phyloP scores from a whole-genome alignment of 2,888 invertebrate species.

The Hyles lineata region DNA sequence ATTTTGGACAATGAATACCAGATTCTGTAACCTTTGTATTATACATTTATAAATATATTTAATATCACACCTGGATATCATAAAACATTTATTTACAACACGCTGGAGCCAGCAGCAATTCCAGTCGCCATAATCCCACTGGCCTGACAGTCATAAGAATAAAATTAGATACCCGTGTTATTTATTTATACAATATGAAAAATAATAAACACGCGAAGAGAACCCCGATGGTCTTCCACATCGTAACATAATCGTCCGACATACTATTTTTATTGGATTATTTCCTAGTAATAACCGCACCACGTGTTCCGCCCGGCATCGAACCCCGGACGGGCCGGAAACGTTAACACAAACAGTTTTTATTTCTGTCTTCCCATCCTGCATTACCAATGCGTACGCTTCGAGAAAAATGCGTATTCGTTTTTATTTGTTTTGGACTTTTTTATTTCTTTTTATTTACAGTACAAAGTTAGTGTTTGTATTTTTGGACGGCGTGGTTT shows the following conservation, averaged over 20 bases:
- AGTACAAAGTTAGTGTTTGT: background rate
- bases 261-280: constrained; percentile 80
- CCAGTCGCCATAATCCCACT: background rate
- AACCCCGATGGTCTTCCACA: constrained; percentile 47
- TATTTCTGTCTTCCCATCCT: constrained; percentile 80
- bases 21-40: background rate
- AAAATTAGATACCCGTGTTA: constrained; percentile 35
- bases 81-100: constrained; percentile 1
- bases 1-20: no score
- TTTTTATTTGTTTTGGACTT: constrained; percentile 29
- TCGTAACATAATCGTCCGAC: constrained; percentile 68
- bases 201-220: constrained; percentile 48
- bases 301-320: constrained; percentile 70
- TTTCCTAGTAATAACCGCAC: constrained; percentile 76
- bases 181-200: constrained; percentile 46
- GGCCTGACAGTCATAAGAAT: constrained; percentile 21
- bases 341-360: constrained; percentile 82
- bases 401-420: constrained; percentile 26
- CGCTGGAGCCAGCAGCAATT: background rate
- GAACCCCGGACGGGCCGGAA: constrained; percentile 78
- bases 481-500: background rate
- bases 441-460: constrained; percentile 13
- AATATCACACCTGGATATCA: background rate
- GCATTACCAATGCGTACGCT: constrained; percentile 47
- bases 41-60: background rate